These are phyloP conservation scores for Gasterosteus nipponicus DNA, from an alignment of 2,113 vertebrate genomes.

Conservation along the genomic window DNA sequence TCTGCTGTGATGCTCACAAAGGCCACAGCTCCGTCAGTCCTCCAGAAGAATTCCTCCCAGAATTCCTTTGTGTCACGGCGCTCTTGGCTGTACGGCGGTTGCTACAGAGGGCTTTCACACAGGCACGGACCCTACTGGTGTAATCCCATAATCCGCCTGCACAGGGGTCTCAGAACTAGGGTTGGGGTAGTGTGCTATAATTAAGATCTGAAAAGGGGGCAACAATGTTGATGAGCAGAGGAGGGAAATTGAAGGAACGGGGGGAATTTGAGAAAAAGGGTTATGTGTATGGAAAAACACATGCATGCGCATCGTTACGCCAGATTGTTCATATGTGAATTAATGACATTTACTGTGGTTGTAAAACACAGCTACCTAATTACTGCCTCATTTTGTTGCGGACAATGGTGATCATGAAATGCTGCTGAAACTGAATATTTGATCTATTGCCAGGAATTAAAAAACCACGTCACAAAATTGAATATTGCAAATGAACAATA, in stretches of 20 bases:
- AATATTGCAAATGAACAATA: conserved; percentile 86
- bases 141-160: conserved; percentile 99
- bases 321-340: not conserved
- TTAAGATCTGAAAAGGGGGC: conserved; percentile 86
- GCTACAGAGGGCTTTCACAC: conserved; percentile 92
- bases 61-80: conserved; percentile 90
- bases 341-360: conserved; percentile 2
- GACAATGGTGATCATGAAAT: conserved; percentile 38
- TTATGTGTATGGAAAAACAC: conserved; percentile 1
- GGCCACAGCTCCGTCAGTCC: conserved; percentile 88
- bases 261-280: conserved; percentile 24
- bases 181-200: conserved; percentile 93
- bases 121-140: conserved; percentile 90
- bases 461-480: conserved; percentile 83
- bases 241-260: conserved; percentile 49
- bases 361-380: conserved; percentile 33
- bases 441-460: conserved; percentile 56
- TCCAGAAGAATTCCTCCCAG: conserved; percentile 84
- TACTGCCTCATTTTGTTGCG: conserved; percentile 34
- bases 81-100: conserved; percentile 85
- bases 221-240: conserved; percentile 68
- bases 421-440: conserved; percentile 70
- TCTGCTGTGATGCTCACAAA: conserved; percentile 89
- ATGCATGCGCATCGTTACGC: not conserved
- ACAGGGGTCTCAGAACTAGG: conserved; percentile 86